Conservation (phyloP, 2,797 vertebrate species). For the Scleropages formosus region DNA sequence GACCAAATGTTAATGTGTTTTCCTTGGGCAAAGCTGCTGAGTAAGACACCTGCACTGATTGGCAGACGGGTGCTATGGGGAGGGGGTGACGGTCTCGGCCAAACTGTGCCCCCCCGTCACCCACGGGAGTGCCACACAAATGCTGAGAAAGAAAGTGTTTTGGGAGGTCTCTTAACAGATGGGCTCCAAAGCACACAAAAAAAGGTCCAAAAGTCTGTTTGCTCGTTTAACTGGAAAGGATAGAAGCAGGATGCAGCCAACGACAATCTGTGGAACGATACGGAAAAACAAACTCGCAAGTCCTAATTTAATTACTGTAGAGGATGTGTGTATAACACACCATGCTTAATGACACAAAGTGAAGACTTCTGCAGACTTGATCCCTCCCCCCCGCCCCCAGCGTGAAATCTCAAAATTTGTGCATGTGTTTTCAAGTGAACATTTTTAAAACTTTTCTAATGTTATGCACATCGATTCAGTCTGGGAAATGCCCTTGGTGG, state of each 20-base stretch:
- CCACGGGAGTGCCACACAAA: conserved; percentile 14
- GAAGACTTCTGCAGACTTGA: not conserved
- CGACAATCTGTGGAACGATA: conserved; percentile 43
- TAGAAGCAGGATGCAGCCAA: conserved; percentile 41
- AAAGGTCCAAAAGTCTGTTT: conserved; percentile 42
- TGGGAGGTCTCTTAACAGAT: conserved; percentile 40
- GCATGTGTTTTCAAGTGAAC: not conserved
- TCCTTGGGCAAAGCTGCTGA: conserved; percentile 36
- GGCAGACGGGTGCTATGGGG: conserved; percentile 38
- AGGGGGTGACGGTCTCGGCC: conserved; percentile 38
- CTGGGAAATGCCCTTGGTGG: not conserved
- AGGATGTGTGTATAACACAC: conserved; percentile 19
- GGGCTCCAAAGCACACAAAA: conserved; percentile 35
- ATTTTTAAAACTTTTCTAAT: not conserved
- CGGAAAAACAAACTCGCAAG: conserved; percentile 38
- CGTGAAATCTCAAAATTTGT: not conserved
- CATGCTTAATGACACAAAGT: not conserved
- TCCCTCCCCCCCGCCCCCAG: too few species aligned
- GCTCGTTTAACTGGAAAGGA: conserved; percentile 43
- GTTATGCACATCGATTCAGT: not conserved
- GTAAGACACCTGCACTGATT: conserved; percentile 33
- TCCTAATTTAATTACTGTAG: conserved; percentile 37
- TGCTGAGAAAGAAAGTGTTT: conserved; percentile 9
- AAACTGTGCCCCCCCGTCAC: conserved; percentile 33
- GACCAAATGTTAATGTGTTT: conserved; percentile 35